Evolutionary conservation across 1,140 invertebrate genomes (phyloP), one percentile per base, ranked within the genome.

Genomic region (Apocrypta bakeri): DNA sequence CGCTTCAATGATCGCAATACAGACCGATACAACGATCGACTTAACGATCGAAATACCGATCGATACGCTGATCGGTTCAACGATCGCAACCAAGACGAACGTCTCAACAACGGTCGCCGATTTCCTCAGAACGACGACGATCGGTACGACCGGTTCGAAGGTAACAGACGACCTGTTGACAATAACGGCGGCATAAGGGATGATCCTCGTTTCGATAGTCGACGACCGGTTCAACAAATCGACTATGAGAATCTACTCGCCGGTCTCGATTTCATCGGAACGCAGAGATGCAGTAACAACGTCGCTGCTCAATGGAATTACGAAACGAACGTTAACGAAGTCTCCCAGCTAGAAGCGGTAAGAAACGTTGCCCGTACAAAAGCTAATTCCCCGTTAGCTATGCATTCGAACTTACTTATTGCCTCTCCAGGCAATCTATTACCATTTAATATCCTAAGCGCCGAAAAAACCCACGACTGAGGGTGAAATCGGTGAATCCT

Each of bases 271-370:
- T 93, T 95, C 68, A 94, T 95, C 83, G 94, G 95, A 14, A 95
- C 96, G 0, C 94, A 95, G 87, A 94, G 96, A 87, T 97, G 96
- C 88, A 96, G 95, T 2, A 94, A 94, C 37, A 97, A 97, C 89
- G 96, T 97, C 37, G 95, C 94, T 0, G 95, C 96, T 0, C 96
- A 97, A 86, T 97, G 97, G 97, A 95, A 95, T 88, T 97, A 96
- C 89, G 96, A 97, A 91, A 97, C 96, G 0, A 95, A 97, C 88
- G 95, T 97, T 7, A 97, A 96, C 88, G 95, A 96, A 89, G 94
- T 93, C 75, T 97, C 96, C 0, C 96, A 97, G 90, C 90, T 96
- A 82, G 94, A 95, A 89, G 96, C 96, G 90, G 97, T 97, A 90
- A 96, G 95, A 8, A 48, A 48, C 4, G 0, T 17, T 17, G 1